phyloP scores from a whole-genome alignment of 37 sponge, comb jelly and placozoan species.

The Petrosia ficiformis region DNA sequence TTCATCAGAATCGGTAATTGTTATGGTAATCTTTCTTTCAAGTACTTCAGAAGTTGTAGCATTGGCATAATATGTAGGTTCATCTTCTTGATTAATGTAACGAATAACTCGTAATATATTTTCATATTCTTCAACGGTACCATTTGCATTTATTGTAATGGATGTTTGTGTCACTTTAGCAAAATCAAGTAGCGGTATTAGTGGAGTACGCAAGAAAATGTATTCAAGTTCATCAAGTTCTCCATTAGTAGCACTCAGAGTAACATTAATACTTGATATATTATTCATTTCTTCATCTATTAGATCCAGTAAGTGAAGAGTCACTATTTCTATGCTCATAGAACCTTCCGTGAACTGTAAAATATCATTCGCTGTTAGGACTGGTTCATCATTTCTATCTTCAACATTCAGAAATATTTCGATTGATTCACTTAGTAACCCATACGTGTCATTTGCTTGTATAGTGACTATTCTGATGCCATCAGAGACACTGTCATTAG shows the following conservation, averaged over 20 bases:
- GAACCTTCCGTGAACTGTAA: neutral
- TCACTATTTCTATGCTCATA: neutral
- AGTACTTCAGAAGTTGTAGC: neutral
- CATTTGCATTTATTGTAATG: constrained; percentile 2
- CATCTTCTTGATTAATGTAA: constrained; percentile 21
- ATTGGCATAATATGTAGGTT: constrained; percentile 37
- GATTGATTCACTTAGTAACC: neutral
- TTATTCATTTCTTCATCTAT: constrained; percentile 47
- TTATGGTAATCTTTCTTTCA: constrained; percentile 6
- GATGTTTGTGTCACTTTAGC: neutral
- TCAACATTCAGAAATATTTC: constrained; percentile 7
- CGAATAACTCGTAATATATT: neutral
- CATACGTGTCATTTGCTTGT: constrained; percentile 13
- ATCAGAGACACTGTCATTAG: constrained; percentile 24
- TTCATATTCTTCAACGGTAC: neutral
- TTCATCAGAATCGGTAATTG: constrained; percentile 18
- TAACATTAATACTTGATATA: constrained; percentile 26
- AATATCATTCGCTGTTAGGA: neutral
- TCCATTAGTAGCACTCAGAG: constrained; percentile 30
- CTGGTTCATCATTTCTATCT: constrained; percentile 39
- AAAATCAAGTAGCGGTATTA: neutral
- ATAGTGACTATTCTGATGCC: constrained; percentile 17
- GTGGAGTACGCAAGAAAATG: constrained; percentile 20
- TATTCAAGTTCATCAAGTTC: constrained; percentile 18
- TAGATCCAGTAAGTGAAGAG: constrained; percentile 4